Base-by-base conservation (phyloP, 2,113 vertebrate genomes). In the Penelope pileata region DNA sequence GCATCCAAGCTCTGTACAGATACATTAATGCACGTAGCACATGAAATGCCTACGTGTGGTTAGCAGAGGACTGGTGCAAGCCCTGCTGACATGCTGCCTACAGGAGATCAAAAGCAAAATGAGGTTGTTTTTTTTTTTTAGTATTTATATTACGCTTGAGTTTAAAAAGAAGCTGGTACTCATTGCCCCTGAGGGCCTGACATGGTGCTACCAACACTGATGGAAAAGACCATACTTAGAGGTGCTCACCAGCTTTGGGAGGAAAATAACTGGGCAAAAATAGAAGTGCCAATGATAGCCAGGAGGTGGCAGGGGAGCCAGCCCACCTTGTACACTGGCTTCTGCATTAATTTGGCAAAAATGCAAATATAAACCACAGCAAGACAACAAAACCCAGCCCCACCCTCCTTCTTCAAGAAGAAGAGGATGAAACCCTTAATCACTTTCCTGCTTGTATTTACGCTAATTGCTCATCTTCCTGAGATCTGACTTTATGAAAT, bases 391-490 rank as follows among this genome's bases (percentile, higher is more conserved):
- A 59, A 92, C 40, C 82, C 76, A 48, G 59, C 87, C 54, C 45
- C 42, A 36, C 60, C 78, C 59, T 86, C 78, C 88, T 67, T 90
- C 80, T 87, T 64, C 64, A 75, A 60, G 66, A 83, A 62, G 66
- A 91, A 88, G 77, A 80, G 38, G 63, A 79, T 93, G 94, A 96
- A 94, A 91, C 87, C 83, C 53, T 92, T 91, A 90, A 93, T 95
- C 88, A 91, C 60, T 87, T 94, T 12, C 91, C 90, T 84, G 82
- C 96, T 95, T 93, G 70, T 75, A 90, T 92, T 86, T 94, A 67
- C 94, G 94, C 93, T 97, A 90, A 97, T 93, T 97, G 97, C 95
- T 96, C 62, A 53, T 95, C 93, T 97, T 97, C 95, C 96, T 94
- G 95, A 79, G 92, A 96, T 94, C 74, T 12, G 96, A 94, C 95